These are phyloP conservation scores for Wiebesia pumilae DNA, from an alignment of 1,140 invertebrate genomes.

Conservation along the genomic window DNA sequence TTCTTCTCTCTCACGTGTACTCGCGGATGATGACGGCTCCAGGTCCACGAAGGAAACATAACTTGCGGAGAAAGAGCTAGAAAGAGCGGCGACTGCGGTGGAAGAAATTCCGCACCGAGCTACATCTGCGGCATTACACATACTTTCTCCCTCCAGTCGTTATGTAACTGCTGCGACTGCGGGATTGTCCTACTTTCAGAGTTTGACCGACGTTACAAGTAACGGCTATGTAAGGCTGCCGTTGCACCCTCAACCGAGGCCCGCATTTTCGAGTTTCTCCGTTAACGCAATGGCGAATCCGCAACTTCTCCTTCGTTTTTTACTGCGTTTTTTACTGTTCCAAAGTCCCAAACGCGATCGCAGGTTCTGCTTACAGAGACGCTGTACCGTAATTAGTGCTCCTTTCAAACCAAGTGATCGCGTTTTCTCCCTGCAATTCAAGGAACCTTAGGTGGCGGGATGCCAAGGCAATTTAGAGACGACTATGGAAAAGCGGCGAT, in stretches of 20 bases:
- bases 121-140: not conserved
- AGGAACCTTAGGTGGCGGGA: no score
- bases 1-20: not conserved
- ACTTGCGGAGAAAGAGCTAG: not conserved
- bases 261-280: not conserved
- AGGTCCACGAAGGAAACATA: not conserved
- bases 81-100: not conserved
- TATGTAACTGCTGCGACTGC: conserved; percentile 40
- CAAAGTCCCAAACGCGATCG: no score
- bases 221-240: not conserved
- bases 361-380: no score
- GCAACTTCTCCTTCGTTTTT: no score
- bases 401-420: no score
- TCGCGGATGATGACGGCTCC: no score
- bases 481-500: no score
- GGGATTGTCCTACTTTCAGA: conserved; percentile 39
- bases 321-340: not conserved
- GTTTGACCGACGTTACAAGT: conserved; percentile 4
- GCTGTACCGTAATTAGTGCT: no score
- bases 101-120: no score
- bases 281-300: no score
- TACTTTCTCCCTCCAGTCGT: conserved; percentile 50
- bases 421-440: no score
- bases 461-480: no score
- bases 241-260: not conserved